Percentiles rank a stretch among this genome's conserved stretches.
Conservation (phyloP, 2,113 vertebrate species). For the Platycercus adscitus region DNA sequence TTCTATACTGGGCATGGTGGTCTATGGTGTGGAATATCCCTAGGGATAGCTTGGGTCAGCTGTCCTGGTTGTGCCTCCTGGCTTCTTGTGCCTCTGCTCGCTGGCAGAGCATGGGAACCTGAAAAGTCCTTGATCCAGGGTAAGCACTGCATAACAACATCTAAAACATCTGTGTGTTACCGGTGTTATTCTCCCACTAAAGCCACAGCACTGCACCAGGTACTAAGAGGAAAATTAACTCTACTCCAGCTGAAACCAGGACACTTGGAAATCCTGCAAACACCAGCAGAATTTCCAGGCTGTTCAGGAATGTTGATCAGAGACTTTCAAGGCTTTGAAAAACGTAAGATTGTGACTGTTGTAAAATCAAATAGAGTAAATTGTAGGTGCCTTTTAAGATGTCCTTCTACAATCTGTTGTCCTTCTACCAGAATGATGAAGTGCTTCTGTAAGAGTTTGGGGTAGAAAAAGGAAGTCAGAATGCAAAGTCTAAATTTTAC, state of each 20-base stretch:
- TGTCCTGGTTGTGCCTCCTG: background rate
- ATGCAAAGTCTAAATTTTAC: background rate
- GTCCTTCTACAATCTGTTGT: background rate
- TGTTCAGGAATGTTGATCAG: background rate
- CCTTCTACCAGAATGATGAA: background rate
- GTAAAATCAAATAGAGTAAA: background rate
- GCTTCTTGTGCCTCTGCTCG: background rate
- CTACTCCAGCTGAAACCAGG: background rate
- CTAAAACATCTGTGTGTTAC: background rate
- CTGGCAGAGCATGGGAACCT: background rate
- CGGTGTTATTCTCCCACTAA: background rate
- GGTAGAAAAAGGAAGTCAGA: background rate
- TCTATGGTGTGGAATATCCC: background rate
- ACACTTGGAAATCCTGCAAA: background rate
- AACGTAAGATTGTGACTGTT: background rate
- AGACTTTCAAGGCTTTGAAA: background rate
- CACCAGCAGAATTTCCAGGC: background rate
- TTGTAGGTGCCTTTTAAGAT: background rate
- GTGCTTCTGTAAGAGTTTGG: background rate
- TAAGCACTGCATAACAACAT: background rate
- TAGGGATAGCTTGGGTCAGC: background rate
- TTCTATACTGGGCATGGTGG: background rate
- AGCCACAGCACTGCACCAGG: background rate
- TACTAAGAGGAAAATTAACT: background rate
- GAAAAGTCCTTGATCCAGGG: background rate